phyloP scores from a whole-genome alignment of 2,113 vertebrate species.

The Sceloporus undulatus region DNA sequence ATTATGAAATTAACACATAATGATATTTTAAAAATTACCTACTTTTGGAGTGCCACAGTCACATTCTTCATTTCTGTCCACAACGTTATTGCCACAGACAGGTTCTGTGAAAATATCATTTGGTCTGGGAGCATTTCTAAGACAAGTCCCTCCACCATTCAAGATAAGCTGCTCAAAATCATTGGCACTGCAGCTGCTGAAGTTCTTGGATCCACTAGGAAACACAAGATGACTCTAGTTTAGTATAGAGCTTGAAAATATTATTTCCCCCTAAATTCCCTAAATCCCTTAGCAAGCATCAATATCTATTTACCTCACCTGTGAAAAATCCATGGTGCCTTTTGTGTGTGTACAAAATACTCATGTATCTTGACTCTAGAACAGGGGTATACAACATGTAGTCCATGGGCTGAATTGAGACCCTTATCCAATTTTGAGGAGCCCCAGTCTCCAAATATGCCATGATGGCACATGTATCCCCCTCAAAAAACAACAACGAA shows the following conservation, averaged over 20 bases:
- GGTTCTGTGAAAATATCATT: slow-evolving; percentile 74
- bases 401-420: no score
- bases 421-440: no score
- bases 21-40: slow-evolving; percentile 26
- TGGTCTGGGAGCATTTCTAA: slow-evolving; percentile 83
- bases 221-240: slow-evolving; percentile 12
- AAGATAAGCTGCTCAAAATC: slow-evolving; percentile 83
- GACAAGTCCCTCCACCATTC: slow-evolving; percentile 83
- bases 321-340: no score
- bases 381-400: no score
- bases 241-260: not conserved
- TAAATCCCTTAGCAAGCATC: no score
- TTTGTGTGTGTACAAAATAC: no score
- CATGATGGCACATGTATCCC: not conserved
- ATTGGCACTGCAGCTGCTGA: slow-evolving; percentile 84
- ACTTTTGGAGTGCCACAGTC: slow-evolving; percentile 89
- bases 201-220: slow-evolving; percentile 78
- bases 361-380: no score
- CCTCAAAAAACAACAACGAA: not conserved
- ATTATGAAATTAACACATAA: not conserved
- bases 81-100: slow-evolving; percentile 85
- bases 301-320: no score
- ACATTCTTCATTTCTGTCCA: slow-evolving; percentile 86
- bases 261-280: no score
- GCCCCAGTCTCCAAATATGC: not conserved